Percentiles rank a stretch among this genome's conserved stretches.
Conservation (phyloP, 2,797 vertebrate species). For the Hydrocynus forskahlii region DNA sequence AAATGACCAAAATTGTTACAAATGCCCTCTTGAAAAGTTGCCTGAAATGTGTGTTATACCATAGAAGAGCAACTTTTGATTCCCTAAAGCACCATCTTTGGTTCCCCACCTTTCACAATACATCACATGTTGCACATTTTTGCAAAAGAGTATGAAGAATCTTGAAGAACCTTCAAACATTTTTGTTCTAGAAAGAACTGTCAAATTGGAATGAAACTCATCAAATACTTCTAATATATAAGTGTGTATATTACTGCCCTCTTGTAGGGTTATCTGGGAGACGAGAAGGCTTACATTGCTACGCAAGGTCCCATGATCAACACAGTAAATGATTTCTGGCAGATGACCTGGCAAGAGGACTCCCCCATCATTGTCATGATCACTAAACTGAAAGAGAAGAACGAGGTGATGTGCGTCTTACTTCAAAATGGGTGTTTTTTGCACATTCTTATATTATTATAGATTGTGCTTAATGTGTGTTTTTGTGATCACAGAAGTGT, state of each 20-base stretch:
- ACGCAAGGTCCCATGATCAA: conserved; percentile 98
- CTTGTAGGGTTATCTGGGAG: conserved; percentile 86
- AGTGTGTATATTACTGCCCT: neutral
- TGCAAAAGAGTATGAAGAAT: too few species aligned
- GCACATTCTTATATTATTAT: neutral
- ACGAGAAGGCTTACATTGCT: conserved; percentile 89
- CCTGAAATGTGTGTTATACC: too few species aligned
- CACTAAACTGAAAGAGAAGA: conserved; percentile 98
- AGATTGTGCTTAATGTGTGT: neutral
- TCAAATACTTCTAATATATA: too few species aligned
- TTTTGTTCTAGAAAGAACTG: too few species aligned
- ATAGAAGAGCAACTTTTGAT: too few species aligned
- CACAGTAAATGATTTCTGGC: conserved; percentile 98
- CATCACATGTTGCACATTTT: too few species aligned
- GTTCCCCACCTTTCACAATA: too few species aligned
- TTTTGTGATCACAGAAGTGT: conserved; percentile 83
- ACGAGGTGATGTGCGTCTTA: conserved; percentile 81
- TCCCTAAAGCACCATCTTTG: too few species aligned
- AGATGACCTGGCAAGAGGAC: conserved; percentile 96
- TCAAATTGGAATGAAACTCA: too few species aligned
- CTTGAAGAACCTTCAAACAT: too few species aligned
- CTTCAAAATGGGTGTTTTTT: neutral
- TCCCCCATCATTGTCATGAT: conserved; percentile 95
- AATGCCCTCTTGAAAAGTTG: too few species aligned
- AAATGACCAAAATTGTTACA: too few species aligned